Base-by-base conservation (phyloP, 2,888 invertebrate genomes). In the Drosophila demipolita region DNA sequence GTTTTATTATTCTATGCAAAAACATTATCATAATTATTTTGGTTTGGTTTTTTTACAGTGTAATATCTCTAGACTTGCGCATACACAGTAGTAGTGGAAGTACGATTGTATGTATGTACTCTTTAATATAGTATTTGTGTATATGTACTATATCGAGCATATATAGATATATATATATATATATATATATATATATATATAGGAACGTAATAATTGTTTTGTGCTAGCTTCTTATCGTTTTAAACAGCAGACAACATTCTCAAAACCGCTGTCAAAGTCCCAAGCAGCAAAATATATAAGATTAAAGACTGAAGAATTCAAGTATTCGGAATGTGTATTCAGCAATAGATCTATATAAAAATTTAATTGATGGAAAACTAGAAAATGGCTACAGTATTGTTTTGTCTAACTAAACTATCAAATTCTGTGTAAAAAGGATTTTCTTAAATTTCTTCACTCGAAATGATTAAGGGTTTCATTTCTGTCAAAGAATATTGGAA, bases 191-290 rank as follows among this genome's bases (percentile, higher is more conserved):
- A 29, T 49, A 26, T 57, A 32, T 57, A 85, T 90, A 87, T 91
- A 91, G 91, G 91, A 91, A 91, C 91, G 84, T 91, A 91, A 88
- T 83, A 85, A 83, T 89, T 89, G 78, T 89, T 87, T 50, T 65
- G 68, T 68, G 68, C 71, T 72, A 67, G 65, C 71, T 64, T 71
- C 49, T 6, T 36, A 15, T 11, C 33, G 23, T 17, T 12, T 17
- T 35, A 11, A n/a, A 50, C 45, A 36, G 45, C 53, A 48, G 32
- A 45, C 23, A 33, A 45, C 50, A 45, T 32, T 57, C 36, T 57
- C 40, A n/a, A 57, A 45, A 29, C 35, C 59, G 32, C 9, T 40
- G 23, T 60, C 29, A 26, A 60, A 65, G 20, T 40, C 38, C 29
- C 15, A 29, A 59, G 36, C 36, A 7, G 1, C 2, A 26, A 29